Conservation (phyloP, 2,113 vertebrate genomes). For the Ramphastos sulfuratus region DNA sequence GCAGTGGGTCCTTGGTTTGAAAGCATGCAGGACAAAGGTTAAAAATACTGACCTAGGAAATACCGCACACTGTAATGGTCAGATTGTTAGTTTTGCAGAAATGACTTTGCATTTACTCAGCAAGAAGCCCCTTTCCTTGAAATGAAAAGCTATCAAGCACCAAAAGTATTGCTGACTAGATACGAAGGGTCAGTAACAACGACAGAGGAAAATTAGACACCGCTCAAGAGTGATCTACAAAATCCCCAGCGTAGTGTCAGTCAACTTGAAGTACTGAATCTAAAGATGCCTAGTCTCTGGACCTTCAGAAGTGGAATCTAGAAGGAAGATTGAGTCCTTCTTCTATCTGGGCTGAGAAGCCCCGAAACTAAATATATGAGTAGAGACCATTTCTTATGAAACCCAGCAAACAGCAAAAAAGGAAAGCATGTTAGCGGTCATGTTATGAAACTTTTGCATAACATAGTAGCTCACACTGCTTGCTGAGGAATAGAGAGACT, state of each 20-base stretch:
- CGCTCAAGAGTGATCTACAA: not conserved
- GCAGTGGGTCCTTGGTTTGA: not conserved
- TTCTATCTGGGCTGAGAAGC: not conserved
- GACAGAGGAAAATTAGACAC: not conserved
- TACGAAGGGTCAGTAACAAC: not conserved
- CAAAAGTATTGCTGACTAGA: not conserved
- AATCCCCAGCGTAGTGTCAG: not conserved
- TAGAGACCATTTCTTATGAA: not conserved
- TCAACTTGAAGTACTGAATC: not conserved
- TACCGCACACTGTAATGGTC: not conserved
- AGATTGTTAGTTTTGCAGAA: not conserved
- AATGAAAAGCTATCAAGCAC: not conserved
- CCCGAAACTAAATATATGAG: not conserved
- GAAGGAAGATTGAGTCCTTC: not conserved
- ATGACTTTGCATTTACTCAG: not conserved
- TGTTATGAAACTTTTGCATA: not conserved
- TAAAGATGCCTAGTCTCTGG: not conserved
- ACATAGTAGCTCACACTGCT: not conserved
- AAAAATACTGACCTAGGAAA: not conserved
- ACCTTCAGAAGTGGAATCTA: not conserved
- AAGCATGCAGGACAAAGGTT: not conserved
- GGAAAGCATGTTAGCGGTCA: not conserved
- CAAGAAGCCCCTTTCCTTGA: not conserved
- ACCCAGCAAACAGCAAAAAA: not conserved
- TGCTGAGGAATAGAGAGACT: not conserved